phyloP scores from a whole-genome alignment of 2,113 vertebrate species.

The Triplophysa dalaica region DNA sequence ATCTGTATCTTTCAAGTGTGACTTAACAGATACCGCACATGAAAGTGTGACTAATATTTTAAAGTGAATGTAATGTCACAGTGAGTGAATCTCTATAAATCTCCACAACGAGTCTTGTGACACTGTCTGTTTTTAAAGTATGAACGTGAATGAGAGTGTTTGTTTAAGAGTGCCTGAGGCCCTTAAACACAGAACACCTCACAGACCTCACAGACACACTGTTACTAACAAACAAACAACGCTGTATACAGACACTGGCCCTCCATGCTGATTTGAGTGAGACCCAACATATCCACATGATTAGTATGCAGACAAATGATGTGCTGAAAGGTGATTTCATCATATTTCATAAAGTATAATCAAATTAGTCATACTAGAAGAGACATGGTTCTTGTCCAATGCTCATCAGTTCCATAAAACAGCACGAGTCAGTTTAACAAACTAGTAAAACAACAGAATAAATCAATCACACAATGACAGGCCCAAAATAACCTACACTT shows the following conservation, averaged over 20 bases:
- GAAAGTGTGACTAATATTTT: neutral
- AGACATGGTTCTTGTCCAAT: neutral
- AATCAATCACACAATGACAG: too few species aligned
- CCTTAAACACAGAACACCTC: neutral
- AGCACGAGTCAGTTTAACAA: too few species aligned
- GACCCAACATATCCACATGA: neutral
- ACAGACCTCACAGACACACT: constrained; percentile 14
- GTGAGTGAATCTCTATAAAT: neutral
- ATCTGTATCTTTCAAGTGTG: neutral
- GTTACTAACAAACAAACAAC: constrained; percentile 20
- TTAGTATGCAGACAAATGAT: neutral
- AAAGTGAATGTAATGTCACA: neutral
- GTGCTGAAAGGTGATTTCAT: neutral
- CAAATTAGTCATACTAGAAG: neutral
- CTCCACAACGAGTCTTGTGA: neutral
- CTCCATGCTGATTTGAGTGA: too few species aligned
- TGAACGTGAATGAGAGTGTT: neutral
- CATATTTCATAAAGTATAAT: neutral
- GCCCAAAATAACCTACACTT: too few species aligned
- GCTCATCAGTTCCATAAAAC: neutral
- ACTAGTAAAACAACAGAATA: too few species aligned
- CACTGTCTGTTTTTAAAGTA: neutral
- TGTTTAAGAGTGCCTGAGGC: neutral
- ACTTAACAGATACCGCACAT: neutral
- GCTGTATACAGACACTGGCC: neutral